Conservation (phyloP, 2,797 vertebrate species). For the Glossophaga mutica region DNA sequence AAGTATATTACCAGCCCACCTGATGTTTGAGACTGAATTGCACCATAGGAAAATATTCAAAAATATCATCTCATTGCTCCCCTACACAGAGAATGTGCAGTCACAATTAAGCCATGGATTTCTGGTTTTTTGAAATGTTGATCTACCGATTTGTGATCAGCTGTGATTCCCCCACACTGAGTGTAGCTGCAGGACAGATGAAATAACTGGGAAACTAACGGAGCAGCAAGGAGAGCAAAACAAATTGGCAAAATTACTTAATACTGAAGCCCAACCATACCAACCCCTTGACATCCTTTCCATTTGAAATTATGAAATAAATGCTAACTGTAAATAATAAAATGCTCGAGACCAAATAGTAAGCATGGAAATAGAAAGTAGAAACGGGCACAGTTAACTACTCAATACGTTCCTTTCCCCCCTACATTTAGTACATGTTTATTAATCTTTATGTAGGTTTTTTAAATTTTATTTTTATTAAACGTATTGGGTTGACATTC, state of each 20-base stretch:
- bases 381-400: background rate
- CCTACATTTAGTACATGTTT: background rate
- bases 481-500: background rate
- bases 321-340: constrained; percentile 75
- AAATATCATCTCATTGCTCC: background rate
- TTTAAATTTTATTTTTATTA: background rate
- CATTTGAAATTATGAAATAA: constrained; percentile 75
- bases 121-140: background rate
- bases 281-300: constrained; percentile 64
- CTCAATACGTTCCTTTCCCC: background rate
- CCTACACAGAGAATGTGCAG: background rate
- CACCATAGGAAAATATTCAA: background rate
- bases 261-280: constrained; percentile 56
- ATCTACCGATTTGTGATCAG: constrained; percentile 31
- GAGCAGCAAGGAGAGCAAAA: constrained; percentile 67
- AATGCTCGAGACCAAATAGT: constrained; percentile 53
- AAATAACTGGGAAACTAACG: constrained; percentile 76
- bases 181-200: constrained; percentile 54
- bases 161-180: background rate
- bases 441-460: background rate
- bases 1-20: background rate
- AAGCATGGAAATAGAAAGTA: constrained; percentile 54
- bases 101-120: background rate
- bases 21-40: background rate
- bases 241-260: constrained; percentile 76